These are phyloP conservation scores for Malurus melanocephalus DNA, from an alignment of 2,113 vertebrate genomes.

Conservation along the genomic window DNA sequence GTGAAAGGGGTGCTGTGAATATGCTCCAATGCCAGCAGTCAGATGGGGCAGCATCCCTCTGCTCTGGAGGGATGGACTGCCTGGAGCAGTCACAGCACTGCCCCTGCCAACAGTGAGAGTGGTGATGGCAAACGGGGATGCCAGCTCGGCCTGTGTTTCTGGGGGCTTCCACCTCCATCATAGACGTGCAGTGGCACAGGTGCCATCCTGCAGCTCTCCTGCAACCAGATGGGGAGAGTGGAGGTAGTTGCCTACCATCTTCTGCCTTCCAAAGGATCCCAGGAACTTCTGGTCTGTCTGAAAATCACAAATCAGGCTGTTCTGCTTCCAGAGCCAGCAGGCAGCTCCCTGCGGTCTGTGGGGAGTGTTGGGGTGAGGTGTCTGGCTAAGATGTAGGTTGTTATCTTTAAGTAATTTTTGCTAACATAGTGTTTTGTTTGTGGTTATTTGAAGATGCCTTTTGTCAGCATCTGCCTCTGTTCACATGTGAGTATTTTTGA, in stretches of 20 bases:
- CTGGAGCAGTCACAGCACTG: not conserved
- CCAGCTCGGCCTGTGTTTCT: not conserved
- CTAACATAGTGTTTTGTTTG: not conserved
- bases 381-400: not conserved
- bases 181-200: not conserved
- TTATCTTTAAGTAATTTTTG: not conserved
- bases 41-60: not conserved
- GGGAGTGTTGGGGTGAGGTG: not conserved
- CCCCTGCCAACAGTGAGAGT: not conserved
- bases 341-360: not conserved
- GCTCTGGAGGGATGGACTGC: not conserved
- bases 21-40: not conserved
- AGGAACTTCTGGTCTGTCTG: not conserved
- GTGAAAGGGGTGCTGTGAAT: not conserved
- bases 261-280: not conserved
- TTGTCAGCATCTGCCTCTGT: not conserved
- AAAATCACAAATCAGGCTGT: not conserved
- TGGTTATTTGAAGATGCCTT: not conserved
- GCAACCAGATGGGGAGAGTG: not conserved
- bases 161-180: not conserved
- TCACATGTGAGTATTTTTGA: not conserved
- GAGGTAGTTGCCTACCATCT: not conserved
- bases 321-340: not conserved
- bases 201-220: not conserved
- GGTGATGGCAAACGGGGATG: fast-evolving